These are phyloP conservation scores for Dicranocentrus wangi DNA, from an alignment of 2,888 invertebrate genomes.

Conservation along the genomic window DNA sequence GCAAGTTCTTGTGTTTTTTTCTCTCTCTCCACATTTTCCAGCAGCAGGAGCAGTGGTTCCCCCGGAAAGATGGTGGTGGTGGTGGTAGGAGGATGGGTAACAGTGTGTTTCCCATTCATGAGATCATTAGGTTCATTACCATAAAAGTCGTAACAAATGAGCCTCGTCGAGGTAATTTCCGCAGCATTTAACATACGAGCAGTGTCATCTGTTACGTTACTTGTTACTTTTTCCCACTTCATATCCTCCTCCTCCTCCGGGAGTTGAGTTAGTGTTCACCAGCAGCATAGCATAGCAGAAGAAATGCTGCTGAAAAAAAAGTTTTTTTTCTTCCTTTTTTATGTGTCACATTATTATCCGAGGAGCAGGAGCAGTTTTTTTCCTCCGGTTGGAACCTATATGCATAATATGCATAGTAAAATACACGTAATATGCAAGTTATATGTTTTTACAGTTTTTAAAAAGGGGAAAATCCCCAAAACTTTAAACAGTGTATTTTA, in stretches of 20 bases:
- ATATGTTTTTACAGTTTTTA: background rate
- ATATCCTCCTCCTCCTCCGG: conserved; percentile 40
- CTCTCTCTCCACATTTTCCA: conserved; percentile 6
- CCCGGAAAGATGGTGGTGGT: no score
- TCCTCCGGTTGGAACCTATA: conserved; percentile 12
- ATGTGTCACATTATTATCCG: conserved; percentile 10
- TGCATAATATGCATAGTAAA: conserved; percentile 26
- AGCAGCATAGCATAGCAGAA: no score
- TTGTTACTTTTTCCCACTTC: conserved; percentile 64
- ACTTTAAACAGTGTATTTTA: conserved; percentile 44
- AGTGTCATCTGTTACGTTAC: conserved; percentile 68
- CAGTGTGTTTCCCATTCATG: conserved; percentile 67
- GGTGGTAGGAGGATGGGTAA: conserved; percentile 48
- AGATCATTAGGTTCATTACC: conserved; percentile 72
- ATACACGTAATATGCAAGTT: no score
- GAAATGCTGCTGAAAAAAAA: conserved; percentile 23
- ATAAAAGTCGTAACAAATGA: conserved; percentile 72
- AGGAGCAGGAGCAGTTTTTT: background rate
- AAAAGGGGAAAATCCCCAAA: conserved; percentile 11
- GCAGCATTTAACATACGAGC: conserved; percentile 70
- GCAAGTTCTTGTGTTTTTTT: conserved; percentile 43
- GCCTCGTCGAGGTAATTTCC: conserved; percentile 71
- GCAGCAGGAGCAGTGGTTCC: background rate
- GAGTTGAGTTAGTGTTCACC: conserved; percentile 49
- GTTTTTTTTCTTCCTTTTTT: conserved; percentile 29